Evolutionary conservation across 2,888 invertebrate species (phyloP).

Genomic region (Anodontia alba): DNA sequence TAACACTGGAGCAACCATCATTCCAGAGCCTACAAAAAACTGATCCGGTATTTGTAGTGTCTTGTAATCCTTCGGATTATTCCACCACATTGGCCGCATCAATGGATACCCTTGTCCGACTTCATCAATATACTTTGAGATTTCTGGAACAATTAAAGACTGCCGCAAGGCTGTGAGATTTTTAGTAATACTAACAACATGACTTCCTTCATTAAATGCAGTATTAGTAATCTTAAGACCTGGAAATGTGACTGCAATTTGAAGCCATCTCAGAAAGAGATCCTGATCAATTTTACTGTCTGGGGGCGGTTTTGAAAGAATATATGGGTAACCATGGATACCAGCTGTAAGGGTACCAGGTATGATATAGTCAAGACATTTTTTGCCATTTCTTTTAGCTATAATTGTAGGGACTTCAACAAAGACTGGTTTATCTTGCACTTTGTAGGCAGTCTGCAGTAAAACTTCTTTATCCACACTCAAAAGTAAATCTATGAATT

Average conservation of each 20-base stretch:
- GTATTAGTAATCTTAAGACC: constrained; percentile 93
- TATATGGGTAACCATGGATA: constrained; percentile 94
- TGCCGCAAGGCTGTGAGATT: constrained; percentile 47
- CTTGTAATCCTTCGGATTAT: constrained; percentile 58
- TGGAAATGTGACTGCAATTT: constrained; percentile 94
- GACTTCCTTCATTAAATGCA: constrained; percentile 93
- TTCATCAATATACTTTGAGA: constrained; percentile 90
- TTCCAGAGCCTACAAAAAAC: constrained; percentile 67
- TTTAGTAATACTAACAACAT: constrained; percentile 39
- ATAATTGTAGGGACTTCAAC: constrained; percentile 93
- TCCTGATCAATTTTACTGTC: constrained; percentile 66
- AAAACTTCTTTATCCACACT: constrained; percentile 50
- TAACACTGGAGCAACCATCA: constrained; percentile 74
- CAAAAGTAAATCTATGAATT: constrained; percentile 56
- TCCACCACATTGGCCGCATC: constrained; percentile 72
- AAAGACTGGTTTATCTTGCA: constrained; percentile 91
- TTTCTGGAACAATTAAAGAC: constrained; percentile 88
- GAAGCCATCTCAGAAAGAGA: constrained; percentile 91
- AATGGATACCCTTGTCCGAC: constrained; percentile 87
- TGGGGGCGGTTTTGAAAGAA: constrained; percentile 91
- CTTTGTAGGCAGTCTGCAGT: constrained; percentile 70
- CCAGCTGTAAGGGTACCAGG: constrained; percentile 88
- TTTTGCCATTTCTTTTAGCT: constrained; percentile 91
- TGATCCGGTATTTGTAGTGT: constrained; percentile 65
- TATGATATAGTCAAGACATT: constrained; percentile 91